phyloP scores from a whole-genome alignment of 1,140 invertebrate genomes.

The Drosophila novamexicana region DNA sequence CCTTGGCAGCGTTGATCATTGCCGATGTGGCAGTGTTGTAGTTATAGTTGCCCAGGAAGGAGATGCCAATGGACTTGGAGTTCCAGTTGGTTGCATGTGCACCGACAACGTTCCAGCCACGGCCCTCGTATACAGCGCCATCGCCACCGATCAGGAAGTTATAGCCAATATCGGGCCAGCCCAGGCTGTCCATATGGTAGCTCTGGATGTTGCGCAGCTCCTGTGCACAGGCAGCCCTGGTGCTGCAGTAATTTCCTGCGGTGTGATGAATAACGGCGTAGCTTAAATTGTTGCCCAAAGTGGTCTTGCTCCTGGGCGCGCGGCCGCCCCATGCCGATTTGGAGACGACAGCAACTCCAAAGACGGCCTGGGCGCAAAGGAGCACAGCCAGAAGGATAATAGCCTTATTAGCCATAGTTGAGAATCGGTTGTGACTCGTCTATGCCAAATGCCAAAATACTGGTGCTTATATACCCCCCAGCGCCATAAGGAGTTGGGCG shows the following conservation, averaged over 20 bases:
- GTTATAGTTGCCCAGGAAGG: slow-evolving; percentile 87
- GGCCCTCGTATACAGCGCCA: slow-evolving; percentile 87
- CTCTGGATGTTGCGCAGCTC: slow-evolving; percentile 86
- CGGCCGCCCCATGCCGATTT: slow-evolving; percentile 87
- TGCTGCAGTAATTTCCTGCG: slow-evolving; percentile 85
- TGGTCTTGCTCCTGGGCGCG: slow-evolving; percentile 80
- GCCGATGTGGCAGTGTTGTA: slow-evolving; percentile 55
- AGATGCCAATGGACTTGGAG: slow-evolving; percentile 87
- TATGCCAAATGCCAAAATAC: background rate
- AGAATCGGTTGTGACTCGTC: background rate
- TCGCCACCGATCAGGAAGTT: slow-evolving; percentile 86
- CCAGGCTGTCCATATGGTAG: slow-evolving; percentile 86
- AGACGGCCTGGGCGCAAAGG: slow-evolving; percentile 47
- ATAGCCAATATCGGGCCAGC: slow-evolving; percentile 90
- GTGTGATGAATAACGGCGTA: slow-evolving; percentile 91
- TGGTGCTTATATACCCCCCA: slow-evolving; percentile 7
- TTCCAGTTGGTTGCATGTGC: slow-evolving; percentile 89
- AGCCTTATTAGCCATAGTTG: slow-evolving; percentile 33
- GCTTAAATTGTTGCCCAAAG: slow-evolving; percentile 86
- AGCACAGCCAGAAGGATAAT: slow-evolving; percentile 46
- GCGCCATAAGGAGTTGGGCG: background rate
- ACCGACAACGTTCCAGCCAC: slow-evolving; percentile 88
- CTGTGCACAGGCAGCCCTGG: slow-evolving; percentile 83
- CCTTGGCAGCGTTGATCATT: slow-evolving; percentile 85
- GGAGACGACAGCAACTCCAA: slow-evolving; percentile 80